Conservation (phyloP, 1,140 invertebrate species). For the Musca vetustissima region DNA sequence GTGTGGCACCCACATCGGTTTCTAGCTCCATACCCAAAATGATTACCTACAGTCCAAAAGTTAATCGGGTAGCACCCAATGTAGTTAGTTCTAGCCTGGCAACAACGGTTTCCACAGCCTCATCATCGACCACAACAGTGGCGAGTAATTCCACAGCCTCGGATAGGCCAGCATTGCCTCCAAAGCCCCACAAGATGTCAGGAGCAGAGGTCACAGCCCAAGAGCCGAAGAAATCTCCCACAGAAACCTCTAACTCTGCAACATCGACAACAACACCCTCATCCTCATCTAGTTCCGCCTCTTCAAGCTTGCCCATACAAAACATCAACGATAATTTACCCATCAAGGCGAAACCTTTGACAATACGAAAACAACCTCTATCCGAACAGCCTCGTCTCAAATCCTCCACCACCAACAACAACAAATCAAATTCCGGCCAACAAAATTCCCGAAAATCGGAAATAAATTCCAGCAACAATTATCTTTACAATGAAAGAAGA, state of each 20-base stretch:
- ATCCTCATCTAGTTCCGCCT: constrained; percentile 40
- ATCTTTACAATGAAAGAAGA: constrained; percentile 9
- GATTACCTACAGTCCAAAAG: constrained; percentile 64
- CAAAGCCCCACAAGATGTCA: constrained; percentile 64
- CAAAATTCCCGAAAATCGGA: constrained; percentile 26
- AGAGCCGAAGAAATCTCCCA: constrained; percentile 15
- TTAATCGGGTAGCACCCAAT: constrained; percentile 53
- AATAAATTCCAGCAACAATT: constrained; percentile 52
- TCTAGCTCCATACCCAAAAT: constrained; percentile 69
- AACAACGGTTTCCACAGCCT: constrained; percentile 38
- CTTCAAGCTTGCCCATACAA: constrained; percentile 43
- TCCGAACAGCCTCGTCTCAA: constrained; percentile 75
- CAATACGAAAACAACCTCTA: constrained; percentile 74
- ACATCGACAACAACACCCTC: constrained; percentile 29
- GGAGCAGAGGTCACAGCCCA: constrained; percentile 36
- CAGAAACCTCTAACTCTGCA: constrained; percentile 7
- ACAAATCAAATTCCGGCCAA: constrained; percentile 22
- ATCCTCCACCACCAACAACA: constrained; percentile 60
- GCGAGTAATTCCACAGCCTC: constrained; percentile 9
- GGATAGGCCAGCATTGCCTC: constrained; percentile 68
- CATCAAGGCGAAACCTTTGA: constrained; percentile 78
- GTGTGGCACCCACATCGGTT: constrained; percentile 75
- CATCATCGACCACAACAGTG: background rate
- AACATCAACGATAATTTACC: constrained; percentile 59
- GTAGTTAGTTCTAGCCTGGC: constrained; percentile 52